Evolutionary conservation across 2,113 vertebrate genomes (phyloP).

Genomic region (Oncorhynchus clarkii): DNA sequence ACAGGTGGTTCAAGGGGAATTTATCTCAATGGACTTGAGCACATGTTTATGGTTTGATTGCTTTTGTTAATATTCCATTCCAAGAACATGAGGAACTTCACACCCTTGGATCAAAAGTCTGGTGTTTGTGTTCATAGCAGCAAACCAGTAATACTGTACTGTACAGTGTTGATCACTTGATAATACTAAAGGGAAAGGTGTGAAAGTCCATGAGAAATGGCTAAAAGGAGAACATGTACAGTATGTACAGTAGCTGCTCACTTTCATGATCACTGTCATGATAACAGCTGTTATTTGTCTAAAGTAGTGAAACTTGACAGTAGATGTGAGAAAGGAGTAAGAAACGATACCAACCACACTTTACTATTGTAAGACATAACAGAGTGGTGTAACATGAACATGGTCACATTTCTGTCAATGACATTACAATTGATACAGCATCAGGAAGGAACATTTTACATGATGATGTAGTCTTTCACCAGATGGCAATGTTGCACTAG

Average conservation of each 20-base stretch:
- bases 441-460: not conserved
- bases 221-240: not conserved
- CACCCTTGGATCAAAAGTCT: slow-evolving; percentile 6
- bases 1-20: not conserved
- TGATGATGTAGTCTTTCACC: not conserved
- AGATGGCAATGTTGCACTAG: slow-evolving; percentile 25
- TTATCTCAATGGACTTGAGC: slow-evolving; percentile 13
- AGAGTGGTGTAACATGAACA: not conserved
- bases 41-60: slow-evolving; percentile 33
- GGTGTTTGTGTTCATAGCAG: too few species aligned
- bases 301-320: too few species aligned
- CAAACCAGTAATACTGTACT: not conserved
- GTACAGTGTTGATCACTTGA: not conserved
- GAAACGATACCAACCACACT: too few species aligned
- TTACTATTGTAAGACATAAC: not conserved
- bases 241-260: not conserved
- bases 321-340: too few species aligned
- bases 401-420: not conserved
- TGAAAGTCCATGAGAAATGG: not conserved
- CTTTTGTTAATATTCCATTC: slow-evolving; percentile 47
- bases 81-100: slow-evolving; percentile 13
- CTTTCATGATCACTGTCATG: too few species aligned
- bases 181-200: not conserved
- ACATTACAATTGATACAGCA: not conserved
- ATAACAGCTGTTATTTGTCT: too few species aligned